Evolutionary conservation across 2,113 vertebrate genomes (phyloP).

Genomic region (Meriones unguiculatus): DNA sequence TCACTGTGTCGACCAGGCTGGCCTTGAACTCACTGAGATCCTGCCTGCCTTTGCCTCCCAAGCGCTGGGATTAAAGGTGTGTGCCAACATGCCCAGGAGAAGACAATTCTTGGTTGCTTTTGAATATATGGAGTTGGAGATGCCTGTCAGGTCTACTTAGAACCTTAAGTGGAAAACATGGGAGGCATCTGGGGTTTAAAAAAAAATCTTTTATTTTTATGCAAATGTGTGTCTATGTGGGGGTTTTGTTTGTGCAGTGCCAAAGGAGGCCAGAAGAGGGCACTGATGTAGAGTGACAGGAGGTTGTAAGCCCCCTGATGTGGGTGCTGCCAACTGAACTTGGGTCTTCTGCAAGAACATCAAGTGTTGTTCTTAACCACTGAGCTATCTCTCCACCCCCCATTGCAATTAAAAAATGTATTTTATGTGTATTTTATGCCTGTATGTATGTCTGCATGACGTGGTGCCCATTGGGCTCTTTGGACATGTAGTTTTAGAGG

Average conservation of each 20-base stretch:
- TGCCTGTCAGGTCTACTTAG: neutral
- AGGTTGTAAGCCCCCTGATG: neutral
- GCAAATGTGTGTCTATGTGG: neutral
- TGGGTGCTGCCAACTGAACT: neutral
- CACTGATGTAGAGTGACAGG: neutral
- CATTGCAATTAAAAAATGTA: neutral
- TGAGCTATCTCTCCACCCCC: neutral
- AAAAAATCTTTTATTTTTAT: neutral
- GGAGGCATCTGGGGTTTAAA: neutral
- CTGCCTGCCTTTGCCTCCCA: neutral
- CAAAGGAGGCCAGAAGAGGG: neutral
- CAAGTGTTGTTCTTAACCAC: neutral
- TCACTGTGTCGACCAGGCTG: neutral
- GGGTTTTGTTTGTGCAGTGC: neutral
- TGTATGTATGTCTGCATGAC: neutral
- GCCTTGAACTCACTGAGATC: neutral
- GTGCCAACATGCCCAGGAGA: neutral
- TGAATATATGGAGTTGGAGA: neutral
- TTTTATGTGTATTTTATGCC: neutral
- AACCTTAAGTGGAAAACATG: neutral
- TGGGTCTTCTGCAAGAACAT: neutral
- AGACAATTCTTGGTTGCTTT: neutral
- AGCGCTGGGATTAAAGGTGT: neutral
- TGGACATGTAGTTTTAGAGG: neutral
- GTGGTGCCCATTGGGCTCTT: neutral